Conservation (phyloP, 2,797 vertebrate species). For the Lepilemur ruficaudatus region DNA sequence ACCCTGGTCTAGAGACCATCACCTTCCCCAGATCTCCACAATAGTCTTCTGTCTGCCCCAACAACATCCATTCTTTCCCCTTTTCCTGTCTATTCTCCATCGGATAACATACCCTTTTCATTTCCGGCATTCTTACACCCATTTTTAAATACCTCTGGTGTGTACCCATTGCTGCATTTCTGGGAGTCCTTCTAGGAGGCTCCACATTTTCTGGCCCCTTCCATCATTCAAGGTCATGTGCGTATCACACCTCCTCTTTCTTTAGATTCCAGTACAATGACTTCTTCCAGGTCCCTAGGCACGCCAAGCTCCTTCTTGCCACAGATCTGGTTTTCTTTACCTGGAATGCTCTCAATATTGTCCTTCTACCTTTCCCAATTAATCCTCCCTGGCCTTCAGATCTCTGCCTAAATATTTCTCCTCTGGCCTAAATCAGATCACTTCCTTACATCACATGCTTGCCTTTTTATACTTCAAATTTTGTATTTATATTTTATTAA, state of each 20-base stretch:
- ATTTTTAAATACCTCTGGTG: neutral
- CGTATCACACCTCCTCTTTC: neutral
- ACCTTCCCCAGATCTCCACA: neutral
- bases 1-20: neutral
- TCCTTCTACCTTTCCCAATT: neutral
- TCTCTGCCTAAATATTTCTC: neutral
- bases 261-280: neutral
- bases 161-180: neutral
- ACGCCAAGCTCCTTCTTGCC: neutral
- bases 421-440: neutral
- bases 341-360: neutral
- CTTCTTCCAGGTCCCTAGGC: neutral
- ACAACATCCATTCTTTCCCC: neutral
- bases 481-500: neutral
- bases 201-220: neutral
- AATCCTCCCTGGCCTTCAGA: neutral
- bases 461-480: neutral
- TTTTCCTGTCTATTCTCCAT: neutral
- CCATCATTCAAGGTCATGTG: neutral
- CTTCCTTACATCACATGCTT: neutral
- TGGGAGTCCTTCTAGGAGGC: neutral
- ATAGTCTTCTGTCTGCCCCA: neutral
- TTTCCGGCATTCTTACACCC: neutral
- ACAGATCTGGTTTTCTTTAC: neutral
- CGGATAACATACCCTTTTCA: neutral